Conservation (phyloP, 2,888 invertebrate genomes). For the Cataglyphis cursor region DNA sequence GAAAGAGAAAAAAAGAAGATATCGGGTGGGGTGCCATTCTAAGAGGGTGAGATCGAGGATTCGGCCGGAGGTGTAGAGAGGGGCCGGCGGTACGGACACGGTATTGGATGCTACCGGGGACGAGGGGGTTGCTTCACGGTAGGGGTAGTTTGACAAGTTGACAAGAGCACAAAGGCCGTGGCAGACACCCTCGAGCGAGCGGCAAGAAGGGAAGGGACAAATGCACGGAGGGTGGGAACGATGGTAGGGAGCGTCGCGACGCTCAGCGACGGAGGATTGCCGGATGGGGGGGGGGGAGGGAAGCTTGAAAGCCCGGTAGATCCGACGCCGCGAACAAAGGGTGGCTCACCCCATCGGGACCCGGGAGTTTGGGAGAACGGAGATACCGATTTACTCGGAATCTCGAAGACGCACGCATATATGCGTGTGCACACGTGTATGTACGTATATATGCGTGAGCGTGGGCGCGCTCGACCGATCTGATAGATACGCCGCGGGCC, state of each 20-base stretch:
- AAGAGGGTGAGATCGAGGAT: slow-evolving; percentile 70
- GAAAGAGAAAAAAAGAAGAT: slow-evolving; percentile 55
- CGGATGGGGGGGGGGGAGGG: slow-evolving; percentile 68
- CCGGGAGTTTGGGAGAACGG: slow-evolving; percentile 74
- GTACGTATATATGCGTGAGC: slow-evolving; percentile 17
- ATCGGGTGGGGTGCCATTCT: slow-evolving; percentile 60
- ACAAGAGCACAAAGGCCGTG: slow-evolving; percentile 87
- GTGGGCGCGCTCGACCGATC: slow-evolving; percentile 67
- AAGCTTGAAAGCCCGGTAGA: slow-evolving; percentile 77
- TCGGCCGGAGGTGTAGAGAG: slow-evolving; percentile 57
- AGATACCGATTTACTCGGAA: slow-evolving; percentile 59
- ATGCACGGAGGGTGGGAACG: slow-evolving; percentile 53
- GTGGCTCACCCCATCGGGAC: slow-evolving; percentile 68
- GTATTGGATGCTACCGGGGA: slow-evolving; percentile 82
- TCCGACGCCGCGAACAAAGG: slow-evolving; percentile 83
- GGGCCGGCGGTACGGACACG: slow-evolving; percentile 71
- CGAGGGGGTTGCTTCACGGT: slow-evolving; percentile 68
- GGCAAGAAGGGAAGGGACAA: slow-evolving; percentile 68
- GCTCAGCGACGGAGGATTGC: slow-evolving; percentile 84
- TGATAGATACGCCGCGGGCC: slow-evolving; percentile 73
- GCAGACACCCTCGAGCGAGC: slow-evolving; percentile 76
- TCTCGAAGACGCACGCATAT: slow-evolving; percentile 47
- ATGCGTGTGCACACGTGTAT: slow-evolving; percentile 30
- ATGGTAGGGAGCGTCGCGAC: slow-evolving; percentile 88
- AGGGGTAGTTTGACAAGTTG: slow-evolving; percentile 87